phyloP scores from a whole-genome alignment of 2,888 invertebrate genomes.

The Cremastinae sp. region DNA sequence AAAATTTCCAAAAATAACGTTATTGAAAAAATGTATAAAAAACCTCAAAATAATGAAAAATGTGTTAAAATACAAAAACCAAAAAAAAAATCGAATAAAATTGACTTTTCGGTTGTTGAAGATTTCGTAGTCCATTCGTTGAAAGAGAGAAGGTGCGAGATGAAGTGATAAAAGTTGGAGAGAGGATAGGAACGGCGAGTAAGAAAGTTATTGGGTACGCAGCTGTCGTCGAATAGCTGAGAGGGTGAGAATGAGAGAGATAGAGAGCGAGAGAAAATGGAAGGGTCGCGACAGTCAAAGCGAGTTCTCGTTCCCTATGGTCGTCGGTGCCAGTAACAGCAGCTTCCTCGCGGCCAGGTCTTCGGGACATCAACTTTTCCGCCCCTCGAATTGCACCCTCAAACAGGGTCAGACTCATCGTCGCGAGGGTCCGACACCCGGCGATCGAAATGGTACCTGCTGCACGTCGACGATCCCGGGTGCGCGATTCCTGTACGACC shows the following conservation, averaged over 20 bases:
- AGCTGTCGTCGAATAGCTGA: slow-evolving; percentile 76
- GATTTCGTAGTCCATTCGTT: too few relatives aligned
- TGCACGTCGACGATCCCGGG: slow-evolving; percentile 62
- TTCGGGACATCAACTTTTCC: slow-evolving; percentile 3
- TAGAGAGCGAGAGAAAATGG: slow-evolving; percentile 61
- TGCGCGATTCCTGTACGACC: slow-evolving; percentile 62
- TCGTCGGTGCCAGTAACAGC: slow-evolving; percentile 47
- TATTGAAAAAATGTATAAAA: too few relatives aligned
- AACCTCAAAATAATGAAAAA: too few relatives aligned
- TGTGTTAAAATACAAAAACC: too few relatives aligned
- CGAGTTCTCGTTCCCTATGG: slow-evolving; percentile 66
- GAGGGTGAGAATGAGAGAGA: slow-evolving; percentile 38
- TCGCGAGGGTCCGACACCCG: slow-evolving; percentile 69
- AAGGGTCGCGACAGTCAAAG: slow-evolving; percentile 78
- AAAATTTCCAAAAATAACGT: too few relatives aligned
- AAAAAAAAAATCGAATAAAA: too few relatives aligned
- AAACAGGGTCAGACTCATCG: slow-evolving; percentile 78
- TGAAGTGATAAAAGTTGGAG: slow-evolving; percentile 15
- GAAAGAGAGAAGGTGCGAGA: slow-evolving; percentile 4
- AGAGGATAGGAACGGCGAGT: slow-evolving; percentile 37
- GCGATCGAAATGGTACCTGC: slow-evolving; percentile 68
- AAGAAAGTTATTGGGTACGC: slow-evolving; percentile 78
- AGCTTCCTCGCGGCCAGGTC: slow-evolving; percentile 67
- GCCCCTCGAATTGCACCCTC: slow-evolving; percentile 56
- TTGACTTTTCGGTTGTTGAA: too few relatives aligned